These are phyloP conservation scores for Eleutherodactylus coqui DNA, from an alignment of 2,797 vertebrate genomes.

Conservation along the genomic window DNA sequence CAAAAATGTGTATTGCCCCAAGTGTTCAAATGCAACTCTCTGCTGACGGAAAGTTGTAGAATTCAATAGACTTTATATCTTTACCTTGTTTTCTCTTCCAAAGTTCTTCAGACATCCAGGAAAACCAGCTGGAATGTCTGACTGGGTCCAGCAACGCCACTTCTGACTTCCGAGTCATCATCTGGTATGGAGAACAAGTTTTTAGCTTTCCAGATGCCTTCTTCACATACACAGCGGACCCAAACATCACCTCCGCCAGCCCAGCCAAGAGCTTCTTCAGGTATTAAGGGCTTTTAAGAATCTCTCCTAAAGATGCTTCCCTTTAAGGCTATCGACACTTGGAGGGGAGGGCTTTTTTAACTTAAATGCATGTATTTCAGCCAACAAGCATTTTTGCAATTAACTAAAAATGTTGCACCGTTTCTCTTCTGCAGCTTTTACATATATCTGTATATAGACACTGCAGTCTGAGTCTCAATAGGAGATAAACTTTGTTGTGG, in stretches of 20 bases:
- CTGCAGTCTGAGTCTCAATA: too few relatives aligned
- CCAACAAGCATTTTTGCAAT: too few relatives aligned
- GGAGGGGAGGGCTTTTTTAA: too few relatives aligned
- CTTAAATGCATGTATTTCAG: too few relatives aligned
- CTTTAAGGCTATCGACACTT: too few relatives aligned
- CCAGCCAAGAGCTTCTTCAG: slow-evolving; percentile 91
- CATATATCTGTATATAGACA: too few relatives aligned
- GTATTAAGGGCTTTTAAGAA: slow-evolving; percentile 75
- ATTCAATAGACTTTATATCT: neutral
- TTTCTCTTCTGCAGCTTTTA: too few relatives aligned
- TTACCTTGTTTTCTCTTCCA: neutral
- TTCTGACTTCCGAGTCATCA: slow-evolving; percentile 78
- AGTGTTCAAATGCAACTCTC: too few relatives aligned
- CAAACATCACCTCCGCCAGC: slow-evolving; percentile 85
- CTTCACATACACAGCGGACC: slow-evolving; percentile 88
- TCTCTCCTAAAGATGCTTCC: neutral
- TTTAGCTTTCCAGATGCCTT: slow-evolving; percentile 76
- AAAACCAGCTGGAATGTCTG: slow-evolving; percentile 82
- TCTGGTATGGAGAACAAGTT: slow-evolving; percentile 83
- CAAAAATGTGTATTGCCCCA: neutral
- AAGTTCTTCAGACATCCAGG: slow-evolving; percentile 81
- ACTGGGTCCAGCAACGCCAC: slow-evolving; percentile 83
- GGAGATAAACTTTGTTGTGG: too few relatives aligned
- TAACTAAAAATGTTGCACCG: too few relatives aligned
- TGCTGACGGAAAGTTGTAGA: neutral